Base-by-base conservation (phyloP, 2,888 invertebrate species). In the Dusona sp. region DNA sequence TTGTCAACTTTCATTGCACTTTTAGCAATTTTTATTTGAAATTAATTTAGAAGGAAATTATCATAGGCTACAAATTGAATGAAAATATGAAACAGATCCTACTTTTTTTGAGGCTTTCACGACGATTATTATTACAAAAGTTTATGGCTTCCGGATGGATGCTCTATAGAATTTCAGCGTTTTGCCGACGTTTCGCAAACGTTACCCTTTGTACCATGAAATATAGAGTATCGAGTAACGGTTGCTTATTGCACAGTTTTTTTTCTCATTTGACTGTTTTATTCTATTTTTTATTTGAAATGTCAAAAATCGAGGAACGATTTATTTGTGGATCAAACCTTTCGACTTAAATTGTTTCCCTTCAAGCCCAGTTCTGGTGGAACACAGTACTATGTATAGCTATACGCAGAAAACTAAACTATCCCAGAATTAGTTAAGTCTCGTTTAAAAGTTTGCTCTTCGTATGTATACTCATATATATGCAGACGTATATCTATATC, bases 341-440 rank as follows among this genome's bases (percentile, higher is more conserved):
- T 91, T 88, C 90, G 92, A 93, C 93, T 94, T 91, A 92, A 93
- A 93, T 93, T 93, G 92, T 92, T 93, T 92, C 90, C 91, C 90
- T 91, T 89, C 87, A 88, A 90, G 88, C 89, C 88, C 88, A 87
- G 89, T 89, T 84, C 89, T 48, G 45, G 45, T 25, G 68, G 68
- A 54, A 68, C 33, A 65, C 48, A 54, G 22, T 36, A 25, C 29
- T 29, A 38, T 36, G 19, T 70, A 72, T 57, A 36, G 13, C 38
- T 68, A 68, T 29, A 77, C 67, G 86, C 91, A 90, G 92, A 92
- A 93, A 93, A 93, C 93, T 91, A 93, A 94, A 93, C 93, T 93
- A 93, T 92, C 92, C 90, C 92, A 92, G 93, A 94, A 93, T 94
- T 92, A 93, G 93, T 93, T 92, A 92, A 93, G 91, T 92, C 92